Evolutionary conservation across 2,888 invertebrate species (phyloP).

Genomic region (Melanotus villosus): DNA sequence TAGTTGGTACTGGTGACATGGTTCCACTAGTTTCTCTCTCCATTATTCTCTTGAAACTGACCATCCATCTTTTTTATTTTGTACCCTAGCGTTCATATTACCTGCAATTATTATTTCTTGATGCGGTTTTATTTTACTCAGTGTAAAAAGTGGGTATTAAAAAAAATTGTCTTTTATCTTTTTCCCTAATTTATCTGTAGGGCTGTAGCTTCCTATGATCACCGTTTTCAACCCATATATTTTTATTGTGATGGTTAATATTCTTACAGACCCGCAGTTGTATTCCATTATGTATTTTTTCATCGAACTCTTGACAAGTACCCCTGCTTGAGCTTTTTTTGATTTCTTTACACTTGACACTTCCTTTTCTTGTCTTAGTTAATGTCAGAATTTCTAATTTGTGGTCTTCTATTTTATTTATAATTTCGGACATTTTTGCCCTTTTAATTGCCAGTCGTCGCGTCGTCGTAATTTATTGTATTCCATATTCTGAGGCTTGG

Average conservation of each 20-base stretch:
- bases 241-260: neutral
- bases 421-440: no score
- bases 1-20: neutral
- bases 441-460: no score
- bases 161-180: neutral
- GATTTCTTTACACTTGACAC: no score
- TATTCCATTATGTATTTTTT: neutral
- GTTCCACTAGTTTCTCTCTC: neutral
- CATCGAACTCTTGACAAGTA: no score
- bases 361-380: no score
- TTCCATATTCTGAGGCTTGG: no score
- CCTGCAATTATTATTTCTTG: conserved; percentile 5
- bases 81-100: neutral
- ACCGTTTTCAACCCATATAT: neutral
- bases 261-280: conserved; percentile 1
- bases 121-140: conserved; percentile 2
- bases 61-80: conserved; percentile 1
- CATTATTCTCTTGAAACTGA: neutral
- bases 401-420: no score
- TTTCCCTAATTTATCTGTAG: neutral
- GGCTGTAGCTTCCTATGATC: neutral
- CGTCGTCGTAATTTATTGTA: no score
- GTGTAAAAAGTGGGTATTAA: neutral
- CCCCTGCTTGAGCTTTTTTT: no score
- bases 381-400: no score